Conservation (phyloP, 2,797 vertebrate species). For the Macrochelys suwanniensis region DNA sequence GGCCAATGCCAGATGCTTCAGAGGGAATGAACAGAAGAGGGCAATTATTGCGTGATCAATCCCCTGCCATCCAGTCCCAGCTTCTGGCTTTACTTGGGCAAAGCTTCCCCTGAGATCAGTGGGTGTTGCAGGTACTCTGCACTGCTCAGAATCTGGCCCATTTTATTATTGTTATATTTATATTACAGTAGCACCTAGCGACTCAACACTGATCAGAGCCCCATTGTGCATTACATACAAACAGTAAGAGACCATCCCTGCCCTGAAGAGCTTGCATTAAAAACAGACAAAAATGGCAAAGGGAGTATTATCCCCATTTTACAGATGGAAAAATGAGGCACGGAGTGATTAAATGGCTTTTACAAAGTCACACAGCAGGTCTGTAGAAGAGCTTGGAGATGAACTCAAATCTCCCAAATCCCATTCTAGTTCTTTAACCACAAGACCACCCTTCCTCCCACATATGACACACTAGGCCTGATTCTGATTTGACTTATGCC, state of each 20-base stretch:
- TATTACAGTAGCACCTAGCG: background rate
- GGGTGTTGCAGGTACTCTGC: background rate
- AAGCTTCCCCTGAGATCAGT: background rate
- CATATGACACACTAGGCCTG: background rate
- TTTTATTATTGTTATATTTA: background rate
- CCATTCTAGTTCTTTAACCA: background rate
- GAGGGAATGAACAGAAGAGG: background rate
- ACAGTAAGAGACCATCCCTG: background rate
- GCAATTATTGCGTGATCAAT: background rate
- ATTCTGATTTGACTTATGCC: background rate
- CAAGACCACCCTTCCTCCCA: background rate
- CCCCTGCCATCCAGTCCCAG: background rate
- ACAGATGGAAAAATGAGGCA: background rate
- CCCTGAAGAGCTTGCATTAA: background rate
- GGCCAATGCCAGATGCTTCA: no score
- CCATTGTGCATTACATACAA: background rate
- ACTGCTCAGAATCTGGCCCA: conserved; percentile 18
- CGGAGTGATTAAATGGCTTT: background rate
- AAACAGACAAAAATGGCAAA: background rate
- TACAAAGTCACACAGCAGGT: background rate
- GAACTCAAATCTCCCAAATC: background rate
- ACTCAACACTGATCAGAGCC: background rate
- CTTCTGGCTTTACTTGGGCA: background rate
- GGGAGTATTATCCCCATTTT: background rate
- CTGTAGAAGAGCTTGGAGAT: background rate